Percentiles rank a stretch among this genome's conserved stretches.
Evolutionary conservation across 2,888 invertebrate species (phyloP).

Genomic region (Sycophila texana): DNA sequence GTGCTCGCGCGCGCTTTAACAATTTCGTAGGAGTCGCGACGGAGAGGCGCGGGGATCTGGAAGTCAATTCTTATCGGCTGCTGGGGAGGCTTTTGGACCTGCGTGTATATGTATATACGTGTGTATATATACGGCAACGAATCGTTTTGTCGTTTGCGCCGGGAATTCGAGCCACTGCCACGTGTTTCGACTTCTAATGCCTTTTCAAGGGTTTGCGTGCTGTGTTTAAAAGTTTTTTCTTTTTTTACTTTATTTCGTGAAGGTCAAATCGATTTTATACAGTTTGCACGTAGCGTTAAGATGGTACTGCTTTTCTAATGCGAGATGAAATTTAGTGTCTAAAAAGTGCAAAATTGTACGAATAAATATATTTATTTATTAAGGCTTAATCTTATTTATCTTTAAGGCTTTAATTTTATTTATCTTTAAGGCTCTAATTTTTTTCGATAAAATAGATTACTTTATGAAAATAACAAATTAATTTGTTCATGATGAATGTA

Average conservation of each 20-base stretch:
- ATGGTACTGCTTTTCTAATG: neutral
- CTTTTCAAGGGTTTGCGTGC: neutral
- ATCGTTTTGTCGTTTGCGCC: slow-evolving; percentile 24
- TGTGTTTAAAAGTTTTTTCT: no score
- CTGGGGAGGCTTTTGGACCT: neutral
- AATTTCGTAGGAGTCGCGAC: slow-evolving; percentile 13
- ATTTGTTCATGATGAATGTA: no score
- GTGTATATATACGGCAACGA: neutral
- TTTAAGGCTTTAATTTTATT: no score
- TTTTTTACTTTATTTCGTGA: no score
- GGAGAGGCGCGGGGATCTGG: neutral
- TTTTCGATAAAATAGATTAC: no score
- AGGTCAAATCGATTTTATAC: no score
- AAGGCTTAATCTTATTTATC: no score
- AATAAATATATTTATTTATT: no score
- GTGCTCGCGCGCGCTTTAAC: slow-evolving; percentile 16
- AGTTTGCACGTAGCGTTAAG: neutral
- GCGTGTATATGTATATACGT: neutral
- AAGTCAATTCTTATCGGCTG: slow-evolving; percentile 45
- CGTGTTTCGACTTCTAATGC: neutral
- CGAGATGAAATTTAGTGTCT: no score
- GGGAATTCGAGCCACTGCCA: neutral
- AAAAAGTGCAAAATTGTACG: no score
- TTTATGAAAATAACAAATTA: no score
- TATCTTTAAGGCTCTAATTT: no score